These are phyloP conservation scores for Melipona beecheii DNA, from an alignment of 2,888 invertebrate genomes.

Conservation along the genomic window DNA sequence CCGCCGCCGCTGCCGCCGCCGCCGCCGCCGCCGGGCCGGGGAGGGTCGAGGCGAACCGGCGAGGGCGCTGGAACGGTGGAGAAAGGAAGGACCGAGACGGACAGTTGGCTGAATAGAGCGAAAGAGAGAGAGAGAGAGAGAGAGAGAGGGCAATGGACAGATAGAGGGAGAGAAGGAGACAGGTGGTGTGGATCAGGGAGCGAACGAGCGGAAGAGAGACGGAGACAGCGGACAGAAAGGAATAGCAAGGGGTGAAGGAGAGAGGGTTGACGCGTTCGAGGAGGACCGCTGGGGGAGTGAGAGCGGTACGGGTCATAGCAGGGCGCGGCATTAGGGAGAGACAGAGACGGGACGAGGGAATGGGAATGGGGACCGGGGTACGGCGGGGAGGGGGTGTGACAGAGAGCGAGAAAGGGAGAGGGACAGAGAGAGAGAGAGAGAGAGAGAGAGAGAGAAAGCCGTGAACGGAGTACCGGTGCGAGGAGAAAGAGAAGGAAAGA, in stretches of 20 bases:
- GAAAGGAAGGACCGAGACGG: constrained; percentile 77
- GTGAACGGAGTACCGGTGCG: no score
- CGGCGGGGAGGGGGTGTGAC: constrained; percentile 72
- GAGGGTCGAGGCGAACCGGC: constrained; percentile 81
- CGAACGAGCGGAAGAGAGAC: constrained; percentile 2
- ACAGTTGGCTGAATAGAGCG: constrained; percentile 33
- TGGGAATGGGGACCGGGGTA: constrained; percentile 6
- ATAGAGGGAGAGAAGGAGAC: neutral
- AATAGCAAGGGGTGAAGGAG: constrained; percentile 40
- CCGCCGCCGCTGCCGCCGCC: constrained; percentile 69
- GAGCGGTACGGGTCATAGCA: constrained; percentile 69
- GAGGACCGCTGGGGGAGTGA: constrained; percentile 81
- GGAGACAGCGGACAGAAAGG: constrained; percentile 28
- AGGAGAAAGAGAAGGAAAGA: neutral
- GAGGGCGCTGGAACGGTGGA: constrained; percentile 84
- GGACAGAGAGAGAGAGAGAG: neutral
- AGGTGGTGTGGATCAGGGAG: neutral
- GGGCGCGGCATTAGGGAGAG: constrained; percentile 80
- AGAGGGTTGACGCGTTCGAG: constrained; percentile 69
- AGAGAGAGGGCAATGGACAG: neutral
- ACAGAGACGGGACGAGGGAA: constrained; percentile 74
- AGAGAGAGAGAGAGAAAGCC: neutral
- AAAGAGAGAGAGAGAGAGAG: constrained; percentile 19
- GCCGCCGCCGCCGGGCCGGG: constrained; percentile 72
- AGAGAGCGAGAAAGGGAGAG: constrained; percentile 18